phyloP scores from a whole-genome alignment of 1,140 invertebrate genomes.

The Aphaenogaster ashmeadi region DNA sequence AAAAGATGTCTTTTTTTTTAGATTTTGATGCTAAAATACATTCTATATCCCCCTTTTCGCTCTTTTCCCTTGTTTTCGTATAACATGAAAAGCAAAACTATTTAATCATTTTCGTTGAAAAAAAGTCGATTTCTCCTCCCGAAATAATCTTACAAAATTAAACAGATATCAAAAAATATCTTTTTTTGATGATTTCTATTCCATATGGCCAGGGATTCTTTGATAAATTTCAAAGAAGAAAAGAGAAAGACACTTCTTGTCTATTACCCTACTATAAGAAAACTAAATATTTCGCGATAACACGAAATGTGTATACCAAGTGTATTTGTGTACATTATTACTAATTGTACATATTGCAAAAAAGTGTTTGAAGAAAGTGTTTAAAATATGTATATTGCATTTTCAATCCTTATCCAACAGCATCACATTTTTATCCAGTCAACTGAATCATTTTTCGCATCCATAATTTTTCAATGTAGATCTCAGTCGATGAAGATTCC shows the following conservation, averaged over 20 bases:
- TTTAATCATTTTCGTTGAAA: slow-evolving; percentile 4
- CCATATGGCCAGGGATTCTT: not conserved
- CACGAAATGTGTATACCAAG: not conserved
- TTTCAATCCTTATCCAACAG: no score
- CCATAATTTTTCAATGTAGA: no score
- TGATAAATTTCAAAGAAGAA: not conserved
- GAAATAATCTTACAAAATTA: not conserved
- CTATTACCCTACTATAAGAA: not conserved
- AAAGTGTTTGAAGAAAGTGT: not conserved
- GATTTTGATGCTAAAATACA: not conserved
- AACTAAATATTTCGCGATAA: not conserved
- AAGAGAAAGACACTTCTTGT: not conserved
- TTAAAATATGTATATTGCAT: not conserved
- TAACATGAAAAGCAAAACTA: not conserved
- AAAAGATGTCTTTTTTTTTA: not conserved
- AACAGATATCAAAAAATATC: not conserved
- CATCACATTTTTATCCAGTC: no score
- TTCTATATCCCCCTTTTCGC: not conserved
- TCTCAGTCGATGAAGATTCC: no score
- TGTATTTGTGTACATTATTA: not conserved
- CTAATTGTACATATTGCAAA: not conserved
- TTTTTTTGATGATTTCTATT: not conserved
- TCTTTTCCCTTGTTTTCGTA: not conserved
- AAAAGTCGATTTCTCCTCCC: not conserved
- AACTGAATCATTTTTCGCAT: no score